Evolutionary conservation across 2,797 vertebrate genomes (phyloP).

Genomic region (Gallinago stenura): DNA sequence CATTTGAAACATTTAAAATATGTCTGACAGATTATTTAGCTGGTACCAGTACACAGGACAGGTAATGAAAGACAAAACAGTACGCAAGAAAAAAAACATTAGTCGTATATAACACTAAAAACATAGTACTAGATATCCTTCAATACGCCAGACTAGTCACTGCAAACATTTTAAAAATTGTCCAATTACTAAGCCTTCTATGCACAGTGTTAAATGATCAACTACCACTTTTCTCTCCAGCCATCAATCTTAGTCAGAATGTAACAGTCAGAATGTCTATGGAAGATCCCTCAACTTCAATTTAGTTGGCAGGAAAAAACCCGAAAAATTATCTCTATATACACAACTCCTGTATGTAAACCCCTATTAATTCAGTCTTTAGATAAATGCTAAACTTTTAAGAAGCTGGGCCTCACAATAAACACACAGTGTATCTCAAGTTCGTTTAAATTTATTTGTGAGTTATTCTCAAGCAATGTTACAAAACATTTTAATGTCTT

Average conservation of each 20-base stretch:
- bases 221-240: neutral
- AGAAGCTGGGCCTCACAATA: neutral
- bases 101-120: neutral
- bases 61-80: neutral
- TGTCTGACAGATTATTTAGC: neutral
- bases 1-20: neutral
- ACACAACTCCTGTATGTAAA: neutral
- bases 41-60: neutral
- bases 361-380: neutral
- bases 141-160: neutral
- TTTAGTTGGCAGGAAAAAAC: too few species aligned
- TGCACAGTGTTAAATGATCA: neutral
- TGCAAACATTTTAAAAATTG: neutral
- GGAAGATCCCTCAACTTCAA: neutral
- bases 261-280: neutral
- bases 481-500: conserved; percentile 82
- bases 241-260: neutral
- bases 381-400: neutral
- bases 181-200: neutral
- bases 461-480: conserved; percentile 80
- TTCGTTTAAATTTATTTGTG: conserved; percentile 72
- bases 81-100: neutral
- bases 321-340: neutral
- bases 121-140: neutral
- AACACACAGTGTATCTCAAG: neutral